A percentile compares a stretch with the other conserved stretches of the same genome.
These are phyloP conservation scores for Steinernema feltiae DNA, from an alignment of 1,140 invertebrate genomes.

Conservation along the genomic window DNA sequence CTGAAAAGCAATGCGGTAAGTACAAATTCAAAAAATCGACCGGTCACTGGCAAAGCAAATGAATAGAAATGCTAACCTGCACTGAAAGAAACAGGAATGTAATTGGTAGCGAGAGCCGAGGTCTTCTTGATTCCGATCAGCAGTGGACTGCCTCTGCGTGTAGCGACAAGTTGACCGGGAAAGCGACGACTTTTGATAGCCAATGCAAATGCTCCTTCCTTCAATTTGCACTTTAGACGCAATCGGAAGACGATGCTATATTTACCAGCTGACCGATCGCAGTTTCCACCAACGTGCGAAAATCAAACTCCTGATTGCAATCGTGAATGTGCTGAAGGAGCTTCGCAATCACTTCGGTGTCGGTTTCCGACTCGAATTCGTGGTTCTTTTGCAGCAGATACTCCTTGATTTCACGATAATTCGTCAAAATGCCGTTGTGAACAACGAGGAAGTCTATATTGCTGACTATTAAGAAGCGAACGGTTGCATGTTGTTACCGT, in stretches of 20 bases:
- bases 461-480: not conserved
- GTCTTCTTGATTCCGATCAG: constrained; percentile 95
- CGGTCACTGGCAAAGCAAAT: not conserved
- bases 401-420: constrained; percentile 96
- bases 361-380: constrained; percentile 93
- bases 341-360: constrained; percentile 97
- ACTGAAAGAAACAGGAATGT: constrained; percentile 93
- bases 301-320: constrained; percentile 79
- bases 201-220: constrained; percentile 93
- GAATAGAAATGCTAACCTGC: constrained; percentile 69
- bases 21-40: not conserved
- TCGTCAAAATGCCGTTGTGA: constrained; percentile 97
- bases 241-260: not conserved
- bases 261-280: constrained; percentile 81
- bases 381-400: constrained; percentile 71
- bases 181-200: constrained; percentile 92
- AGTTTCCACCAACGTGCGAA: constrained; percentile 90
- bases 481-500: constrained; percentile 61
- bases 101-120: constrained; percentile 82
- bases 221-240: not conserved
- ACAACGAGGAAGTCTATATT: constrained; percentile 81
- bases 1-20: not conserved
- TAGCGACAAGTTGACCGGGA: constrained; percentile 91
- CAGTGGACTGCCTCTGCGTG: constrained; percentile 87
- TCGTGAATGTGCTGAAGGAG: constrained; percentile 86